Conservation (phyloP, 2,888 invertebrate species). For the Chalcosyrphus nemorum region DNA sequence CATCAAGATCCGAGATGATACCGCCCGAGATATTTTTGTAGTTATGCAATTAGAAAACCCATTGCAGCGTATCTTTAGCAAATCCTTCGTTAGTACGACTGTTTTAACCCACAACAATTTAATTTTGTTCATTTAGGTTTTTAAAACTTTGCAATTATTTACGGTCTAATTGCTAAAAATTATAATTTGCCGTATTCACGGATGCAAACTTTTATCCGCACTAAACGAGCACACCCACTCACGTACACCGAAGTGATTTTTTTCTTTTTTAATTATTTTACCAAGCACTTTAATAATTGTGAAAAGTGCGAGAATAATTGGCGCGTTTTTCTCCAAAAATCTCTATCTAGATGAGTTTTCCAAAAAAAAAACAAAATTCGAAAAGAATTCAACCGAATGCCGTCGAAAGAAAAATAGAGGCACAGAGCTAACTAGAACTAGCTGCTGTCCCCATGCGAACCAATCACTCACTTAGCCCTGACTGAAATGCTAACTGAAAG, state of each 20-base stretch:
- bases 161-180: slow-evolving; percentile 45
- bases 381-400: no score
- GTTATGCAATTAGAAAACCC: slow-evolving; percentile 53
- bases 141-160: slow-evolving; percentile 45
- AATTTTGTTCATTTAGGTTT: slow-evolving; percentile 4
- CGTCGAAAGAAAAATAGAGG: no score
- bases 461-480: slow-evolving; percentile 70
- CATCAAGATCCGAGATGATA: slow-evolving; percentile 31
- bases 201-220: neutral
- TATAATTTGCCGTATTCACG: slow-evolving; percentile 2
- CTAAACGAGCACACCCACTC: neutral
- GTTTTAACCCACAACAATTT: neutral
- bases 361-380: no score
- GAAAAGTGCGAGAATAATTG: slow-evolving; percentile 14
- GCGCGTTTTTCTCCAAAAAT: slow-evolving; percentile 28
- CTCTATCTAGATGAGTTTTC: neutral
- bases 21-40: slow-evolving; percentile 4
- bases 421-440: neutral
- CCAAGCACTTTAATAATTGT: slow-evolving; percentile 4
- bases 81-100: neutral
- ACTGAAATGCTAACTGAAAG: slow-evolving; percentile 59
- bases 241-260: neutral
- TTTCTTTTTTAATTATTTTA: slow-evolving; percentile 2
- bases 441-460: slow-evolving; percentile 57
- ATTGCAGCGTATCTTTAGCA: slow-evolving; percentile 18